phyloP scores from a whole-genome alignment of 2,888 invertebrate genomes.

The Euzophera pinguis region DNA sequence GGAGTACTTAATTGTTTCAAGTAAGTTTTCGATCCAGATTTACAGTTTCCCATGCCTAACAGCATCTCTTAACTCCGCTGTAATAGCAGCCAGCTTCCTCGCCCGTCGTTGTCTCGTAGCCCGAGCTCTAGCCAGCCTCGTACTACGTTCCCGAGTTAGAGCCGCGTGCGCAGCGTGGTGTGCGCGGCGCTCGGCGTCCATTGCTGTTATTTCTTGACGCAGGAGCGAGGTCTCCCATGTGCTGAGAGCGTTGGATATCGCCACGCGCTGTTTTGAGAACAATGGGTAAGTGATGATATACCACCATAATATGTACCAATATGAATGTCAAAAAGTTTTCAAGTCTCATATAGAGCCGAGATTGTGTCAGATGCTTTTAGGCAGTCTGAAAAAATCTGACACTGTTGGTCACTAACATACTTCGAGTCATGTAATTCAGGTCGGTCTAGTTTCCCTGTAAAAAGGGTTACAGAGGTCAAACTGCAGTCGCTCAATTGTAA shows the following conservation, averaged over 20 bases:
- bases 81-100: slow-evolving; percentile 42
- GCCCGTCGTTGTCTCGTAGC: slow-evolving; percentile 34
- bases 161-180: slow-evolving; percentile 44
- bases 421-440: no score
- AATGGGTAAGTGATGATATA: background rate
- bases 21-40: background rate
- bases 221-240: slow-evolving; percentile 50
- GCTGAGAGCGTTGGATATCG: slow-evolving; percentile 55
- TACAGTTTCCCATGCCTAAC: slow-evolving; percentile 27
- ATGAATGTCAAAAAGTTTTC: no score
- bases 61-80: slow-evolving; percentile 52
- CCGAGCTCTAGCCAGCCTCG: slow-evolving; percentile 34
- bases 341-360: no score
- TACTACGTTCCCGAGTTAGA: slow-evolving; percentile 37
- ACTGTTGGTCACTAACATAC: no score
- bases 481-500: no score
- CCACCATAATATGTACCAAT: no score
- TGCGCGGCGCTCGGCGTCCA: slow-evolving; percentile 46
- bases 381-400: no score
- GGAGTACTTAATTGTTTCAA: background rate
- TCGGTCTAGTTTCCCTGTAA: no score
- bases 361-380: no score
- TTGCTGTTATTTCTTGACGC: slow-evolving; percentile 45
- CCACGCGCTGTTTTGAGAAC: slow-evolving; percentile 43
- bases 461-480: no score